These are phyloP conservation scores for Sciurus vulgaris DNA, from an alignment of 2,797 vertebrate genomes.

Conservation along the genomic window DNA sequence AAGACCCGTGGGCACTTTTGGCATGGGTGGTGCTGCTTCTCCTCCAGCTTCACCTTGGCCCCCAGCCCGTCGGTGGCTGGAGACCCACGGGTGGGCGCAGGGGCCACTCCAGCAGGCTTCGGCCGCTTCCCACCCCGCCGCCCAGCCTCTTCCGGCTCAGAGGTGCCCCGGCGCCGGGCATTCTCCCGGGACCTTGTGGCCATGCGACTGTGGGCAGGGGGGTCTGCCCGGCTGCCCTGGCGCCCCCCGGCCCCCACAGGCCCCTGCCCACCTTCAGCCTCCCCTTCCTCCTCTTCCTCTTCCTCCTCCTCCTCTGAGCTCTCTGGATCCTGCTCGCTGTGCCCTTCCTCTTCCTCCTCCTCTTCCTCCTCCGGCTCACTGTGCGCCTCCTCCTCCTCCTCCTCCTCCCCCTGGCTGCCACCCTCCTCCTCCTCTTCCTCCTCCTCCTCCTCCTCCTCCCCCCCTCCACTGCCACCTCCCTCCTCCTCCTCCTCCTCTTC, in stretches of 20 bases:
- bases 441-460: conserved; percentile 88
- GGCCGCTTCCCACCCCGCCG: conserved; percentile 88
- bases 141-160: conserved; percentile 81
- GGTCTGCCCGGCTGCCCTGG: conserved; percentile 61
- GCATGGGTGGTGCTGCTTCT: conserved; percentile 96
- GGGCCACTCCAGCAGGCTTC: conserved; percentile 73
- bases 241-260: conserved; percentile 82
- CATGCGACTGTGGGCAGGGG: conserved; percentile 76
- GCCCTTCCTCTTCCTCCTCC: conserved; percentile 87
- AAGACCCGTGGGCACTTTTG: conserved; percentile 98
- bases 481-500: conserved; percentile 88
- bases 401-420: conserved; percentile 74
- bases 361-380: conserved; percentile 83
- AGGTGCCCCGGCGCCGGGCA: conserved; percentile 84
- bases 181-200: conserved; percentile 86
- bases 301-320: conserved; percentile 80
- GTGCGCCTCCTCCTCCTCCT: conserved; percentile 88
- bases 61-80: conserved; percentile 88
- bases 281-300: conserved; percentile 83
- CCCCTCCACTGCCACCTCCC: conserved; percentile 64
- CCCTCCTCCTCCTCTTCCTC: conserved; percentile 84
- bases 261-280: conserved; percentile 80
- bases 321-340: conserved; percentile 82
- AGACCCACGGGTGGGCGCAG: conserved; percentile 52
- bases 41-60: conserved; percentile 96